Evolutionary conservation across 2,113 vertebrate species (phyloP), one percentile per base, ranked within the genome.

Genomic region (Capricornis sumatraensis): DNA sequence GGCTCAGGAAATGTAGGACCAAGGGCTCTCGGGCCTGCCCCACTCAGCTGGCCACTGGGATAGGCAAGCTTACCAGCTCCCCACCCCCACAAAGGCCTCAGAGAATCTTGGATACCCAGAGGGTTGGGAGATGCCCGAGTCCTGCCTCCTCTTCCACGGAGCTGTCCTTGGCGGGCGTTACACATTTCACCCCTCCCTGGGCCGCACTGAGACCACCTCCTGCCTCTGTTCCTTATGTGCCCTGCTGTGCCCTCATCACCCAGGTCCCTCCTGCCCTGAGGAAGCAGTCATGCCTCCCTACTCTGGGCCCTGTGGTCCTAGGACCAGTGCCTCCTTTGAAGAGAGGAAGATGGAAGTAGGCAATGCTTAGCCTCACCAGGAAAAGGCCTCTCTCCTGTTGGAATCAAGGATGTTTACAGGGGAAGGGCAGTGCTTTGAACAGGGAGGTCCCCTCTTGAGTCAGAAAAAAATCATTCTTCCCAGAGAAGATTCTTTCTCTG

Each of bases 81-180:
- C 67, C 0, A 6, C 1, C 0, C 27, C 17, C 2, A 2, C 45
- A 36, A 55, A 36, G 0, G 40, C 6, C 33, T 16, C 71, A 10
- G 30, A 67, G 60, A 52, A 55, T 55, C 47, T 50, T 53, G 43
- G 62, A 55, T 6, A 4, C 52, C 47, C 45, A 33, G 82, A 64
- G 2, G 21, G 9, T 19, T 40, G 23, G 7, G 17, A 36, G 27
- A 17, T 9, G 6, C 67, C 7, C 2, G 45, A 23, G 23, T n/a
- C 28, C 53, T 2, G 9, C 10, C 36, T 64, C 62, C 43, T 45
- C 57, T 53, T 88, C n/a, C 16, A 2, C 0, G 7, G 33, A 45
- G 28, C 8, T 12, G 1, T 27, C n/a, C 33, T 47, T 87, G 27
- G 30, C 7, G 21, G 71, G 33, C 21, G 45, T 19, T 21, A 33